Conservation (phyloP, 2,888 invertebrate species). For the Drosophila parthenogenetica region DNA sequence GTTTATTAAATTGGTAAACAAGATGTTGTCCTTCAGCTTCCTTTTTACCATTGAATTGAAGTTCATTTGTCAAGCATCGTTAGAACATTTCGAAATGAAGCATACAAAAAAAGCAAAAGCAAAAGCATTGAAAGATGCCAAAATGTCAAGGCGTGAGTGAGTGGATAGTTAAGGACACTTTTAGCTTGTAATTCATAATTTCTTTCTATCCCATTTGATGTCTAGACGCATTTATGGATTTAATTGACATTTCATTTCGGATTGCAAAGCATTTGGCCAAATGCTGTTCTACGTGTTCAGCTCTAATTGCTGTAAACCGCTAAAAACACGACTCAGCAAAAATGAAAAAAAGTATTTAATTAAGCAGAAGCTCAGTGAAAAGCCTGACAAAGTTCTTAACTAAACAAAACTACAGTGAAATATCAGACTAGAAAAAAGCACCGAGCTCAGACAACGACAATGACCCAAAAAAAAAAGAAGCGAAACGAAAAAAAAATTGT, state of each 20-base stretch:
- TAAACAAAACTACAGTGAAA: slow-evolving; percentile 27
- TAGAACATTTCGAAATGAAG: slow-evolving; percentile 18
- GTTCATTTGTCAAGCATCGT: slow-evolving; percentile 59
- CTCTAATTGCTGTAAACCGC: slow-evolving; percentile 67
- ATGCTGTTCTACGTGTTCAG: slow-evolving; percentile 26
- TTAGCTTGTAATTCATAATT: slow-evolving; percentile 9
- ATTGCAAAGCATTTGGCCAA: slow-evolving; percentile 6
- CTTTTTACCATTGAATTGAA: slow-evolving; percentile 8
- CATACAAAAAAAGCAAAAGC: neutral
- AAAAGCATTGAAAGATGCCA: slow-evolving; percentile 16
- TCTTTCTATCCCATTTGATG: slow-evolving; percentile 32
- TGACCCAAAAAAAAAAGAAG: slow-evolving; percentile 43
- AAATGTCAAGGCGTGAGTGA: slow-evolving; percentile 26
- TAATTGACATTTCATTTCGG: slow-evolving; percentile 53
- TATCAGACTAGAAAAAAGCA: slow-evolving; percentile 45
- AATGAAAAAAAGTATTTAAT: slow-evolving; percentile 58
- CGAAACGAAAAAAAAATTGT: slow-evolving; percentile 23
- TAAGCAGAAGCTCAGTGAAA: slow-evolving; percentile 36
- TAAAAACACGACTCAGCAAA: slow-evolving; percentile 47
- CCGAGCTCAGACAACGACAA: slow-evolving; percentile 35
- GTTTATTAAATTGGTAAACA: slow-evolving; percentile 76
- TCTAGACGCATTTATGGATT: slow-evolving; percentile 69
- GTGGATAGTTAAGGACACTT: slow-evolving; percentile 31
- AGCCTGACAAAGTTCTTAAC: slow-evolving; percentile 16
- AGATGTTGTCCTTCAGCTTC: slow-evolving; percentile 12